phyloP scores from a whole-genome alignment of 2,888 invertebrate genomes.

The Lagria hirta region DNA sequence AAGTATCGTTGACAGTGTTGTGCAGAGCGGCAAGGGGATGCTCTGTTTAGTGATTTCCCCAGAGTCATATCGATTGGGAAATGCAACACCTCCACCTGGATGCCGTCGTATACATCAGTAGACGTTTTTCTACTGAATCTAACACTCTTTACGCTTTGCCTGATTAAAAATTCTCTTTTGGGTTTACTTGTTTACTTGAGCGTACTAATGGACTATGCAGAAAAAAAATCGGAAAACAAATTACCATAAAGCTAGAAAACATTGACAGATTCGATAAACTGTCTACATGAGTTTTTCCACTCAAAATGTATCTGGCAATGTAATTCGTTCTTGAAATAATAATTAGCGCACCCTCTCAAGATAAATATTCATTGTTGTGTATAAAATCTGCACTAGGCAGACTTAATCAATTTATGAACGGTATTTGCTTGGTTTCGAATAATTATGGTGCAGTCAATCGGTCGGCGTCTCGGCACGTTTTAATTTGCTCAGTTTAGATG shows the following conservation, averaged over 20 bases:
- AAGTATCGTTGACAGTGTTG: conserved; percentile 39
- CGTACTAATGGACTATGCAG: too few relatives aligned
- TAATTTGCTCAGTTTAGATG: conserved; percentile 49
- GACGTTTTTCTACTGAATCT: conserved; percentile 11
- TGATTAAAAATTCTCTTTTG: conserved; percentile 28
- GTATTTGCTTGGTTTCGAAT: conserved; percentile 22
- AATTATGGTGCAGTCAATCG: conserved; percentile 26
- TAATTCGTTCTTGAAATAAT: too few relatives aligned
- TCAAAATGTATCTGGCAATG: too few relatives aligned
- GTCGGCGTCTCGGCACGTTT: conserved; percentile 32
- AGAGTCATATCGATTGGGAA: conserved; percentile 53
- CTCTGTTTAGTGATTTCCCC: conserved; percentile 54
- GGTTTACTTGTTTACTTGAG: too few relatives aligned
- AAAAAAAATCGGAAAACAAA: too few relatives aligned
- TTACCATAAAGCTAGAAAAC: too few relatives aligned
- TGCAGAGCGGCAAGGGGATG: conserved; percentile 37
- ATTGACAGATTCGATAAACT: too few relatives aligned
- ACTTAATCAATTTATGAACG: conserved; percentile 25
- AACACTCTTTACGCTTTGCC: conserved; percentile 8
- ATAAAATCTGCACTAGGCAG: conserved; percentile 17
- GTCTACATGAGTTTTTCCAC: too few relatives aligned
- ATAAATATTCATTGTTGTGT: conserved; percentile 16
- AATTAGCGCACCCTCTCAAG: too few relatives aligned
- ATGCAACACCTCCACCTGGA: conserved; percentile 48
- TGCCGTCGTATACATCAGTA: conserved; percentile 22